Percentiles rank a stretch among this genome's conserved stretches.
These are phyloP conservation scores for Augochlorella aurata DNA, from an alignment of 2,888 invertebrate species.

Conservation along the genomic window DNA sequence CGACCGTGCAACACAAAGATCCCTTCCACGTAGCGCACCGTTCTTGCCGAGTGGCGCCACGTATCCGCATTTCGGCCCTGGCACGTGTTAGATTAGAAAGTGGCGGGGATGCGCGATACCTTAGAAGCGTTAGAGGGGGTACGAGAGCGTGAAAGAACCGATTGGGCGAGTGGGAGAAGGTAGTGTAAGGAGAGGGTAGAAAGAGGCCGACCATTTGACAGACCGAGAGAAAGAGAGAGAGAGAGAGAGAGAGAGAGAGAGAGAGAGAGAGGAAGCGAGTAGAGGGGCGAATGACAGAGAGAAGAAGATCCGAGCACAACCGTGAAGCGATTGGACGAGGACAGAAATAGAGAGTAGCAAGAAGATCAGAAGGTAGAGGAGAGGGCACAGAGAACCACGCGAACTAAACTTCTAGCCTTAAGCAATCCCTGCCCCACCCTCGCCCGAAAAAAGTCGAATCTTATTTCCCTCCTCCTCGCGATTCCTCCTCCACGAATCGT, in stretches of 20 bases:
- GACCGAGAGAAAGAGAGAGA: too few relatives aligned
- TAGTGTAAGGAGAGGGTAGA: not conserved
- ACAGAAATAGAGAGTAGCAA: conserved; percentile 81
- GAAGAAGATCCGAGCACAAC: not conserved
- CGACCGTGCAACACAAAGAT: conserved; percentile 41
- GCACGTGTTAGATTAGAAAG: conserved; percentile 71
- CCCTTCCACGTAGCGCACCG: conserved; percentile 33
- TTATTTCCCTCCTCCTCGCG: conserved; percentile 51
- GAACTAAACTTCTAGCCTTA: conserved; percentile 74
- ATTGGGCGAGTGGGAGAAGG: conserved; percentile 81
- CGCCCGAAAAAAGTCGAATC: conserved; percentile 62
- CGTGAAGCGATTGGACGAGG: conserved; percentile 67
- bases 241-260: too few relatives aligned
- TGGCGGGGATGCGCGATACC: conserved; percentile 59
- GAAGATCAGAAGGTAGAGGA: conserved; percentile 71
- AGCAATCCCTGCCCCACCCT: conserved; percentile 80
- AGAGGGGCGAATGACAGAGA: not conserved
- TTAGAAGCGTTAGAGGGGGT: conserved; percentile 62
- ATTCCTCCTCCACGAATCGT: conserved; percentile 56
- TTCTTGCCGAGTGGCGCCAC: conserved; percentile 59
- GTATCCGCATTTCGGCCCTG: conserved; percentile 68
- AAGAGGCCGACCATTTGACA: not conserved
- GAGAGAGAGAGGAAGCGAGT: too few relatives aligned
- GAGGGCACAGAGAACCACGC: conserved; percentile 80
- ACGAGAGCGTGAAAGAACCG: conserved; percentile 81